Evolutionary conservation across 1,140 invertebrate genomes (phyloP).

Genomic region (Piezodorus guildinii): DNA sequence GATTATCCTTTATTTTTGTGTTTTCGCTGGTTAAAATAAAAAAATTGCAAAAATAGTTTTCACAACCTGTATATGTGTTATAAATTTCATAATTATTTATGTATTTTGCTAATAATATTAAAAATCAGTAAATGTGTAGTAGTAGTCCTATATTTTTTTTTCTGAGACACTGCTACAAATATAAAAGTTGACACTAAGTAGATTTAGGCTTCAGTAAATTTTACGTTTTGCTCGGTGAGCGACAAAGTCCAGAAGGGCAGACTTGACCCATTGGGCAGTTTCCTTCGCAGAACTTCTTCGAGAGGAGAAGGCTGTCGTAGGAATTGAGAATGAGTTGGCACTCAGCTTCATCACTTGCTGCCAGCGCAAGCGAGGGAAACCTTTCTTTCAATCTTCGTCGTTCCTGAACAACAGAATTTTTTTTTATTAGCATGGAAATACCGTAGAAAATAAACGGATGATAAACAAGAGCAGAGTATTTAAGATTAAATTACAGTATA

Average conservation of each 20-base stretch:
- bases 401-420: slow-evolving; percentile 55
- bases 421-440: no score
- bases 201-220: not conserved
- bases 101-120: not conserved
- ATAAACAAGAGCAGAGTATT: no score
- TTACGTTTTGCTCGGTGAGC: slow-evolving; percentile 41
- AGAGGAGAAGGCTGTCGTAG: slow-evolving; percentile 65
- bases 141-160: not conserved
- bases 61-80: no score
- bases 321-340: slow-evolving; percentile 63
- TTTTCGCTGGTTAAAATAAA: no score
- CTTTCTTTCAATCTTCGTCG: slow-evolving; percentile 67
- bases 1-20: no score
- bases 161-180: slow-evolving; percentile 3
- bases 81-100: no score
- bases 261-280: slow-evolving; percentile 70
- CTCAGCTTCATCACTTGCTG: slow-evolving; percentile 59
- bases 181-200: not conserved
- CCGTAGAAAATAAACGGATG: no score
- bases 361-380: slow-evolving; percentile 63
- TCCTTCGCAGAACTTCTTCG: slow-evolving; percentile 71
- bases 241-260: slow-evolving; percentile 64
- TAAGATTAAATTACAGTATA: no score
- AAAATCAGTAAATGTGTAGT: not conserved
- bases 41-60: no score